Evolutionary conservation across 1,140 invertebrate species (phyloP).

Genomic region (Drosophila sturtevanti): DNA sequence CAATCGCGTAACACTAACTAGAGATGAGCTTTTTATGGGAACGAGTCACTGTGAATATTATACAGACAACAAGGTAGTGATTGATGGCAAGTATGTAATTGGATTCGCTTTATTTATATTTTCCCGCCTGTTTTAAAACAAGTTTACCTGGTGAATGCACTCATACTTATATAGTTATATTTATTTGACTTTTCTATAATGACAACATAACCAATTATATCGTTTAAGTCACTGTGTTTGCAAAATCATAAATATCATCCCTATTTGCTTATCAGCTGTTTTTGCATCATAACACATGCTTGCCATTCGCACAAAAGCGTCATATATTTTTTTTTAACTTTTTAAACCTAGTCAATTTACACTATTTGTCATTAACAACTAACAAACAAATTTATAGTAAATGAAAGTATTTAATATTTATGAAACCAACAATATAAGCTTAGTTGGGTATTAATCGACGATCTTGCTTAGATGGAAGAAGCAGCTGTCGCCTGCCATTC

Average conservation of each 20-base stretch:
- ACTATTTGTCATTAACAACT: not conserved
- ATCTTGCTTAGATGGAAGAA: slow-evolving; percentile 31
- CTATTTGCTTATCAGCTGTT: slow-evolving; percentile 46
- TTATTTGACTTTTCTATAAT: not conserved
- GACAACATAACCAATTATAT: not conserved
- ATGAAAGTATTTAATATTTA: not conserved
- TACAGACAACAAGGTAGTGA: not conserved
- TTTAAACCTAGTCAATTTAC: not conserved
- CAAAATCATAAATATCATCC: not conserved
- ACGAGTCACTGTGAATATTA: not conserved
- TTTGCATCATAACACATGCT: slow-evolving; percentile 31
- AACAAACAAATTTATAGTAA: not conserved
- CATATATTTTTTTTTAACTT: not conserved
- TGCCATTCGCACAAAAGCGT: slow-evolving; percentile 34
- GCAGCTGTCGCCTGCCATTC: slow-evolving; percentile 44
- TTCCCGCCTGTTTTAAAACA: not conserved
- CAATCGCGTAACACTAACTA: slow-evolving; percentile 59
- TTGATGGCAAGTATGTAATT: too few relatives aligned
- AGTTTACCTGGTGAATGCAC: not conserved
- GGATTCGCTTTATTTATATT: too few relatives aligned
- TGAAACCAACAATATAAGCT: not conserved
- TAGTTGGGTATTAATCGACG: not conserved
- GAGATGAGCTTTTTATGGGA: not conserved
- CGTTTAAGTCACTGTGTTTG: not conserved
- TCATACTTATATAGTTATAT: not conserved